Base-by-base conservation (phyloP, 2,797 vertebrate species). In the Gambelia wislizenii region DNA sequence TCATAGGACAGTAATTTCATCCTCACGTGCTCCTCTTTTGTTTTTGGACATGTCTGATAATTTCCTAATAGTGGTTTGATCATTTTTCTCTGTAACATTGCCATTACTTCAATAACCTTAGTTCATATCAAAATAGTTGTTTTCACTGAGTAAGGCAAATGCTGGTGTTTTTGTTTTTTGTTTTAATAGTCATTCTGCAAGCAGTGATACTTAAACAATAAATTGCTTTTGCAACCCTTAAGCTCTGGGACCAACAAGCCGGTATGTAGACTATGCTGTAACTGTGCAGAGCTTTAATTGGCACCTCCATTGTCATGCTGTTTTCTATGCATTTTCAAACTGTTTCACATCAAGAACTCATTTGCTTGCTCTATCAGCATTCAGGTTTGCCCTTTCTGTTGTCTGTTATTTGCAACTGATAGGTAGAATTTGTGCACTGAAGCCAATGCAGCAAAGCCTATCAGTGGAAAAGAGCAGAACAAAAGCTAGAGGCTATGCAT, bases 91-190 rank as follows among this genome's bases (percentile, higher is more conserved):
- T 44, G 56, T 27, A 86, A 18, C 8, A 52, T 49, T 36, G 75
- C 59, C 61, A 20, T 33, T 59, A n/a, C 54, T 27, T 77, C 47
- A 78, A 30, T 78, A 52, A 52, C 22, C 78, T 56, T 80, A 85
- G 14, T 42, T 75, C 22, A 42, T 8, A 42, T 44, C 39, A 76
- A 9, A 80, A 44, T 8, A 67, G 39, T 74, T 87, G 64, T 47
- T 82, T 87, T 81, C 30, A 74, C 52, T 59, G 30, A 82, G 44
- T 59, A 82, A 87, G 69, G 42, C 39, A 82, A 72, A 87, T 74
- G 30, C 49, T 82, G 9, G n/a, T n/a, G n/a, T n/a, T n/a, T n/a
- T n/a, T n/a, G n/a, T n/a, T n/a, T n/a, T n/a, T n/a, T n/a, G n/a
- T n/a, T n/a, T n/a, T n/a, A 47, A 18, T 36, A 52, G 25, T 18